Evolutionary conservation across 1,140 invertebrate genomes (phyloP).

Genomic region (Ceratitis capitata): DNA sequence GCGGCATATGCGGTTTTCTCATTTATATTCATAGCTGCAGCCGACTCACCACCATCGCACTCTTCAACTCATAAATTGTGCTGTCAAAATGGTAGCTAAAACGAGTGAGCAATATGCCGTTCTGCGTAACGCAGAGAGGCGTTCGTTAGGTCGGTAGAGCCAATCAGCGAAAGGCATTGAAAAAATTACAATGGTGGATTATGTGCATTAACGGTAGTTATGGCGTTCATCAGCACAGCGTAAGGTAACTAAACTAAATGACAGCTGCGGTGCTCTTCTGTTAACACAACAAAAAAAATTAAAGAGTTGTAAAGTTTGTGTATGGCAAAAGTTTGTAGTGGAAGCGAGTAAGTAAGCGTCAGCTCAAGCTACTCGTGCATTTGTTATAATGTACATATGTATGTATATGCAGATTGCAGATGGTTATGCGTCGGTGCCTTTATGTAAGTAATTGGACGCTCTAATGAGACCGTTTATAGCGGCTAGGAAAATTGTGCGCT

Average conservation of each 20-base stretch:
- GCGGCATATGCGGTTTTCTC: too few species aligned
- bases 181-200: constrained; percentile 64
- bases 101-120: background rate
- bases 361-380: background rate
- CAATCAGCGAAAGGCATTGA: constrained; percentile 53
- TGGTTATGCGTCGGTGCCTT: background rate
- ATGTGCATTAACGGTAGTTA: constrained; percentile 63
- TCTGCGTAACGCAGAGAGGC: background rate
- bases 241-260: background rate
- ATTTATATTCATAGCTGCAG: background rate
- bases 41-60: background rate
- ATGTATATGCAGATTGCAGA: background rate
- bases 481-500: constrained; percentile 26
- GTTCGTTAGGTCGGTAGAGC: background rate
- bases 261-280: background rate
- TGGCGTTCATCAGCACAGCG: constrained; percentile 61
- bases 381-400: background rate
- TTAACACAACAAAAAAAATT: background rate
- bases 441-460: background rate
- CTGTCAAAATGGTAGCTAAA: background rate
- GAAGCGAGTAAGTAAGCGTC: background rate
- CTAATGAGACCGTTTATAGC: constrained; percentile 33
- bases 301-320: background rate
- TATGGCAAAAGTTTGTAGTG: background rate
- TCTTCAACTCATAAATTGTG: background rate